Base-by-base conservation (phyloP, 1,140 invertebrate species). In the Bradysia coprophila region DNA sequence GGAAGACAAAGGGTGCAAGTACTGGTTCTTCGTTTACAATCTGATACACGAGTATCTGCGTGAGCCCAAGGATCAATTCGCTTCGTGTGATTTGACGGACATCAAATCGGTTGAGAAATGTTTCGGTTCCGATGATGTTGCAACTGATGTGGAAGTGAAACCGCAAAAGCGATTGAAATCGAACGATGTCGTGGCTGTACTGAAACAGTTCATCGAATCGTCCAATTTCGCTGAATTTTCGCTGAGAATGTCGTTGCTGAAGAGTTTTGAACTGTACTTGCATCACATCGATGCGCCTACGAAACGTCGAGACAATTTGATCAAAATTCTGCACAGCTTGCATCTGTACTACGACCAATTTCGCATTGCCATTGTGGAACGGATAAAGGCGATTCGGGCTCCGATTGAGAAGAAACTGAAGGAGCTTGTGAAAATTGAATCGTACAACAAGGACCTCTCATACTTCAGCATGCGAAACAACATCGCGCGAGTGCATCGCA, bases 361-460 rank as follows among this genome's bases (percentile, higher is more conserved):
- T 55, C 49, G 63, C 1, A 46, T 61, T 0, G 66, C 72, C 50
- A 71, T 97, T 0, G 53, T 63, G 0, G 61, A 65, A 1, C 67
- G 71, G 40, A 75, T 93, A 2, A 70, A 73, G 18, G 65, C 71
- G 4, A 61, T 81, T 6, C 72, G 78, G 41, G 52, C 65, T 0
- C 87, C 89, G 1, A 85, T 95, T 44, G 87, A 95, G 49, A 93
- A 91, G 63, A 84, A 91, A 59, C 55, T 97, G 1, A 81, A 81
- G 46, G 87, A 94, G 45, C 92, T 90, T 58, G 83, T 97, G 0
- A 95, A 96, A 58, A 95, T 98, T 34, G 81, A 81, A n/a, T 70
- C 86, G 23, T 98, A 92, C 83, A 92, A 87, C 54, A 66, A 74
- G 47, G 92, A 98, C 53, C 75, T 92, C 1, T 95, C 83, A 54